These are phyloP conservation scores for Acanthosepion lycidas DNA, from an alignment of 2,888 invertebrate species.

Conservation along the genomic window DNA sequence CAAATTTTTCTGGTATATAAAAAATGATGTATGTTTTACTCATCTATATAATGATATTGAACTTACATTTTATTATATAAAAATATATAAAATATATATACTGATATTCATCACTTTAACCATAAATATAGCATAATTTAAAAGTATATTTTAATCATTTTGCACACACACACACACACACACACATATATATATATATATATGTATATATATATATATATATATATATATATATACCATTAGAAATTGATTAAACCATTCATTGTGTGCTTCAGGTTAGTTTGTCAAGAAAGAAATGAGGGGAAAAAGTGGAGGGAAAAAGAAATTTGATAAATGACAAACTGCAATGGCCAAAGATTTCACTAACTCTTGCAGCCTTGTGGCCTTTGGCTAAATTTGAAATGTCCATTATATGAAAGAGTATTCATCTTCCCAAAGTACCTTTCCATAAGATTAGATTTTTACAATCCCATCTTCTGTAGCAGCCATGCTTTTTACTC, in stretches of 20 bases:
- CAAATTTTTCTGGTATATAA: no score
- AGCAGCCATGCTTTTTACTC: neutral
- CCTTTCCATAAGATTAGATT: constrained; percentile 12
- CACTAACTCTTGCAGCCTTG: neutral
- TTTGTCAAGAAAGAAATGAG: neutral
- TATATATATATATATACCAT: neutral
- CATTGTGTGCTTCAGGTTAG: neutral
- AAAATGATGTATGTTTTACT: no score
- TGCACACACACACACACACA: rapidly evolving
- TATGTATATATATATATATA: no score
- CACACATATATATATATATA: no score
- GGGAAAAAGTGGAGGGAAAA: neutral
- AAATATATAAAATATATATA: no score
- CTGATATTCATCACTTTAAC: no score
- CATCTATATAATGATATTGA: no score
- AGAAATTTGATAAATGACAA: neutral
- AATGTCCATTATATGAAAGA: neutral
- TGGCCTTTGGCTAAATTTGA: neutral
- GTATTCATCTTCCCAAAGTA: neutral
- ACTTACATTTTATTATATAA: no score
- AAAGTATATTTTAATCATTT: no score
- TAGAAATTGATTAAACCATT: neutral
- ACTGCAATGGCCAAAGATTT: neutral
- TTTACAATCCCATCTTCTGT: neutral
- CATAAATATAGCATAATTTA: no score